Base-by-base conservation (phyloP, 2,888 invertebrate species). In the Ectropis crepuscularia region DNA sequence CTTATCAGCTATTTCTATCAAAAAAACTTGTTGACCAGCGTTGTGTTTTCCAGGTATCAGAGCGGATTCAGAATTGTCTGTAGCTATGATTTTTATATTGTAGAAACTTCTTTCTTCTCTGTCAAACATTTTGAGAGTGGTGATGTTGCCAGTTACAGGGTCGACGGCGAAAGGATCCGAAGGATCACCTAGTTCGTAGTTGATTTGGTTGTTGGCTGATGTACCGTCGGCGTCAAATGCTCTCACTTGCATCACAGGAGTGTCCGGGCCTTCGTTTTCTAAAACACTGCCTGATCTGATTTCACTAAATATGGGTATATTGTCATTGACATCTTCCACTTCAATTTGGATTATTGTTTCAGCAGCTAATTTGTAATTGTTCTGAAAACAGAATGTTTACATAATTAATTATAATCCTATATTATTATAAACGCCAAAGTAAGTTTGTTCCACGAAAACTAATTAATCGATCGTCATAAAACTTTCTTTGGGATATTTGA, bases 1-100 rank as follows among this genome's bases (percentile, higher is more conserved):
- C 82, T 97, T 97, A 88, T 99, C 99, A 28, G 97, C 98, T 48
- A 99, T 98, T 80, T 96, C 96, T 76, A 99, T 98, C 72, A 96
- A 94, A 81, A 98, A 97, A 57, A 96, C 96, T 87, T 97, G 97
- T 74, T 96, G 95, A 2, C 94, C 95, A 82, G 90, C 94, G 85
- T 98, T 98, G 57, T 95, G 97, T 77, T 96, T 91, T 0, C 92
- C 93, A 41, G 90, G 89, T 68, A 88, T 89, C 45, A 96, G 86
- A 39, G 96, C 96, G 9, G 98, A 98, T 4, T 97, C 96, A 0
- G 97, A 96, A 80, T 97, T 97, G 83, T 99, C 99, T 28, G 95
- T 95, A 0, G 98, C 99, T 75, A 96, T 96, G 5, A 99, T 97
- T 81, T 97, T 97, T 5, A 99, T 95, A 80, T 97, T 97, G 83